Percentiles rank a stretch among this genome's conserved stretches.
Conservation (phyloP, 2,888 invertebrate species). For the Nomada ruficornis region DNA sequence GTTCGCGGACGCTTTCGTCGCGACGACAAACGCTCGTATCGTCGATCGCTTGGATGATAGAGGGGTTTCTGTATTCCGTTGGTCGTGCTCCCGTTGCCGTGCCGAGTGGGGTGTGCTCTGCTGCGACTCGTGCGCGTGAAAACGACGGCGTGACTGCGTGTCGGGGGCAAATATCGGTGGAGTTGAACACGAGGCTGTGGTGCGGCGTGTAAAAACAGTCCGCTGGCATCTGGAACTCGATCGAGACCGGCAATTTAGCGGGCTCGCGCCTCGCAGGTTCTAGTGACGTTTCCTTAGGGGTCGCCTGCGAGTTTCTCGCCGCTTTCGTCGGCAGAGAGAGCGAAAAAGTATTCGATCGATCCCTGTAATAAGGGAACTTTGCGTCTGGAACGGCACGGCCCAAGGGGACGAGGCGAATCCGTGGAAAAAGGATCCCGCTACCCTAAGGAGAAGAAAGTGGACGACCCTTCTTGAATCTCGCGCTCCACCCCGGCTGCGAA, state of each 20-base stretch:
- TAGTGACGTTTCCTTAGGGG: neutral
- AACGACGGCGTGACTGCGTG: neutral
- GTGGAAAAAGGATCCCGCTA: conserved; percentile 54
- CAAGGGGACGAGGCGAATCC: conserved; percentile 39
- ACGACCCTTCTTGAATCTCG: conserved; percentile 55
- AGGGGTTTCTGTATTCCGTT: neutral
- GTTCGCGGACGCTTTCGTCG: conserved; percentile 4
- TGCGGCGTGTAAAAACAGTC: neutral
- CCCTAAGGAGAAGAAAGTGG: conserved; percentile 56
- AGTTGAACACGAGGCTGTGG: neutral
- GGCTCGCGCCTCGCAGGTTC: neutral
- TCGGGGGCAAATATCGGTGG: neutral
- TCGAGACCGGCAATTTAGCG: neutral
- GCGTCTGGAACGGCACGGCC: conserved; percentile 38
- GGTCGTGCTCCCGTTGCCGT: neutral
- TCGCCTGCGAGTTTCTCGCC: neutral
- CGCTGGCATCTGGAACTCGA: neutral
- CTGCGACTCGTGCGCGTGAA: neutral
- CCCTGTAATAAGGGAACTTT: conserved; percentile 67
- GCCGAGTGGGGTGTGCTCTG: neutral
- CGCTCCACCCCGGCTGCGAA: conserved; percentile 11
- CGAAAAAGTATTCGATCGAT: conserved; percentile 64
- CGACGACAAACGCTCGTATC: conserved; percentile 12
- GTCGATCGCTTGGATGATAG: conserved; percentile 26
- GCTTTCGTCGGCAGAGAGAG: neutral